phyloP scores from a whole-genome alignment of 37 sponge, comb jelly and placozoan genomes.

The Bolinopsis microptera region DNA sequence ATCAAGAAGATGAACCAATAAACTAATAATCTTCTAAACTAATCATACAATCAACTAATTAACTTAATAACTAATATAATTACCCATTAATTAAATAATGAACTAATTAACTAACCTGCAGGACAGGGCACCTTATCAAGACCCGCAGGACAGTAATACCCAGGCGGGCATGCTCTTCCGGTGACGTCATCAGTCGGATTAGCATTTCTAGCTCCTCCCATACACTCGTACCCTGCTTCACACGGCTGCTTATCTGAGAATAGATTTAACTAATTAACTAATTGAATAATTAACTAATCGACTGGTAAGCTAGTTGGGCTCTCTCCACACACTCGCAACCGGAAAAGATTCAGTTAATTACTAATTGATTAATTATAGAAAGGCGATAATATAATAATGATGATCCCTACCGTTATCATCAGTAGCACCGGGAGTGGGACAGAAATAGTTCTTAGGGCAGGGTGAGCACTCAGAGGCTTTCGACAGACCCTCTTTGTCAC shows the following conservation, averaged over 20 bases:
- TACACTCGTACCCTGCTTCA: constrained; percentile 54
- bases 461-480: not conserved
- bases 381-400: no score
- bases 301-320: no score
- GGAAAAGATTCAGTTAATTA: no score
- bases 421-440: constrained; percentile 64
- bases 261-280: no score
- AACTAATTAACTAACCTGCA: constrained; percentile 15
- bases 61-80: no score
- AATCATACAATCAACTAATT: no score
- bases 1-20: no score
- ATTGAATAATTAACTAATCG: no score
- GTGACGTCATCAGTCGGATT: constrained; percentile 55
- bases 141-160: constrained; percentile 67
- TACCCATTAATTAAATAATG: no score
- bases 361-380: no score
- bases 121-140: constrained; percentile 41
- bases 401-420: constrained; percentile 8
- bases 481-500: not conserved
- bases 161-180: constrained; percentile 65
- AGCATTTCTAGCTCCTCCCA: not conserved
- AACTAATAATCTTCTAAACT: no score
- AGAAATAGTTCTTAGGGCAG: constrained; percentile 65
- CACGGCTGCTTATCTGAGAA: constrained; percentile 52
- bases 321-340: not conserved